A percentile compares a stretch with the other conserved stretches of the same genome.
Conservation (phyloP, 2,113 vertebrate genomes). For the Oreochromis tanganicae region DNA sequence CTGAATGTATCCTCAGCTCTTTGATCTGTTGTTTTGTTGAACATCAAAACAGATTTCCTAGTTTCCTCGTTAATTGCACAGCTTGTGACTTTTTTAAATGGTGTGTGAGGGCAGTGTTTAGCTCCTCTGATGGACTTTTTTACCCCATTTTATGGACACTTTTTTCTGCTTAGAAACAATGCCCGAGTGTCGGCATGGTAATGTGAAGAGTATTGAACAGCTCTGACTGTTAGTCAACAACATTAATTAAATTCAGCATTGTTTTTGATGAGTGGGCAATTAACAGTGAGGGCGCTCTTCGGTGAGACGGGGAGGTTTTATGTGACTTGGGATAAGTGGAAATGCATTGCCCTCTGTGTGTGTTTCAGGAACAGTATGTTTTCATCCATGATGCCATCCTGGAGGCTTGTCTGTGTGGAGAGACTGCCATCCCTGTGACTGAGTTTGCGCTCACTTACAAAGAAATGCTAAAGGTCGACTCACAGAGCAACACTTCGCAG, state of each 20-base stretch:
- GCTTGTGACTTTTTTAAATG: slow-evolving; percentile 9
- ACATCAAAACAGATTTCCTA: slow-evolving; percentile 42
- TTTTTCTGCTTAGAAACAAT: slow-evolving; percentile 12
- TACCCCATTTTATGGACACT: background rate
- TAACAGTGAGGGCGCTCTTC: background rate
- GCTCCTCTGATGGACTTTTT: slow-evolving; percentile 14
- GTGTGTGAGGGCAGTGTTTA: slow-evolving; percentile 18
- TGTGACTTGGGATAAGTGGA: background rate
- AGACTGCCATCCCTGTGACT: slow-evolving; percentile 85
- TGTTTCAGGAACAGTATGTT: slow-evolving; percentile 87
- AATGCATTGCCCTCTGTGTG: background rate
- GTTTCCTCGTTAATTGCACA: slow-evolving; percentile 29
- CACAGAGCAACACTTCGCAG: slow-evolving; percentile 93
- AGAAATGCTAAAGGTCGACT: slow-evolving; percentile 93
- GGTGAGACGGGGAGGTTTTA: background rate
- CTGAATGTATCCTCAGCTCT: background rate
- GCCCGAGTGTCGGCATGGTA: background rate
- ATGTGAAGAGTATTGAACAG: slow-evolving; percentile 16
- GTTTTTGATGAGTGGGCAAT: slow-evolving; percentile 24
- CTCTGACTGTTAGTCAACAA: slow-evolving; percentile 25
- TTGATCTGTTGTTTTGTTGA: slow-evolving; percentile 41
- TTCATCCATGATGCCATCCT: slow-evolving; percentile 96
- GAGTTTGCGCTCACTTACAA: slow-evolving; percentile 90
- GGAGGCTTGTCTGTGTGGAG: slow-evolving; percentile 93
- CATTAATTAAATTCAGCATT: slow-evolving; percentile 40